Conservation (phyloP, 2,888 invertebrate species). For the Pogonocherus hispidulus region DNA sequence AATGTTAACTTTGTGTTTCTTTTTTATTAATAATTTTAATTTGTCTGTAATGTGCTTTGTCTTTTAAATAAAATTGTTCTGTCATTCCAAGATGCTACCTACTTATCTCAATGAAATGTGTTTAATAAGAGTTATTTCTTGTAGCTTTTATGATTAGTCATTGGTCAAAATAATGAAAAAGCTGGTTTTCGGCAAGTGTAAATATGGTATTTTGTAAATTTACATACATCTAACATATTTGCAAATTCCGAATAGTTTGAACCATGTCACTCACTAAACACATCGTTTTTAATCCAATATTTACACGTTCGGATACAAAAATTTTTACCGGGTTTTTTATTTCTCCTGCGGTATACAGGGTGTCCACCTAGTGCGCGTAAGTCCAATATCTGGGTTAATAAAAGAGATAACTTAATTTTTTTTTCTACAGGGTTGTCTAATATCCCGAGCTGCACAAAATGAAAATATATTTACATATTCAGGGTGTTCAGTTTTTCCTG, state of each 20-base stretch:
- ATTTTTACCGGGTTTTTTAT: slow-evolving; percentile 5
- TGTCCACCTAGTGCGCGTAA: too few relatives aligned
- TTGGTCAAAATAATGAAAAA: slow-evolving; percentile 4
- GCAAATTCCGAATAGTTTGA: slow-evolving; percentile 20
- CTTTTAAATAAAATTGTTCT: slow-evolving; percentile 3
- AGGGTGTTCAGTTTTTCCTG: too few relatives aligned
- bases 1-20: background rate
- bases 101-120: background rate
- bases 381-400: too few relatives aligned
- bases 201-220: background rate
- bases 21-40: background rate
- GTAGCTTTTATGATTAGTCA: background rate
- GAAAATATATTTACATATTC: too few relatives aligned
- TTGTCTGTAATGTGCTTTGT: slow-evolving; percentile 1
- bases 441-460: too few relatives aligned
- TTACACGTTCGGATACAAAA: background rate
- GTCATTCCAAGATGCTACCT: background rate
- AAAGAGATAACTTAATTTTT: too few relatives aligned
- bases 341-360: slow-evolving; percentile 9
- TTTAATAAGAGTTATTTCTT: background rate
- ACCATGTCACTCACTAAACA: slow-evolving; percentile 21
- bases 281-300: slow-evolving; percentile 5
- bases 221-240: slow-evolving; percentile 13
- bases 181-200: background rate
- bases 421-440: too few relatives aligned